phyloP scores from a whole-genome alignment of 2,113 vertebrate genomes.

The Corythaixoides concolor region DNA sequence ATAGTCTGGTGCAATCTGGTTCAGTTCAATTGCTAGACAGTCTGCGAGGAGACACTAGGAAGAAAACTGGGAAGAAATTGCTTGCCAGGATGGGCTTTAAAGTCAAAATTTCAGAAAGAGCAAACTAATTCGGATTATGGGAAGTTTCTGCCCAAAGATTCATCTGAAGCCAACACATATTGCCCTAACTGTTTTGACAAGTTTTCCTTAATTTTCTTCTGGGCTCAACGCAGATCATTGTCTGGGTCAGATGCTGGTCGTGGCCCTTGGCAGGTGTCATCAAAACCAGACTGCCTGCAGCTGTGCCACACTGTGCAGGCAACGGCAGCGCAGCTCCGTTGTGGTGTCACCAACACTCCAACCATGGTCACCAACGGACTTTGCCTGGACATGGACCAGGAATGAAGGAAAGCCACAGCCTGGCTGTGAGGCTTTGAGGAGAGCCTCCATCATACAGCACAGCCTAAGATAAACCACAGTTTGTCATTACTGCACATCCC shows the following conservation, averaged over 20 bases:
- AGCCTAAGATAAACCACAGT: background rate
- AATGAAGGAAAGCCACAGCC: background rate
- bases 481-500: background rate
- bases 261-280: background rate
- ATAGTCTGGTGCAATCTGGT: conserved; percentile 9
- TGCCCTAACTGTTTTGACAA: background rate
- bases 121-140: background rate
- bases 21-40: background rate
- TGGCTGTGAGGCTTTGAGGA: background rate
- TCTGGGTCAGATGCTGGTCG: accelerated
- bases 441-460: accelerated
- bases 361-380: background rate
- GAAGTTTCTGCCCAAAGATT: background rate
- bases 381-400: background rate
- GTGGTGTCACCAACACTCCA: background rate
- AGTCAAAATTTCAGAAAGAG: background rate
- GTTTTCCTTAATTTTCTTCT: background rate
- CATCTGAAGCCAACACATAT: background rate
- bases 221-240: background rate
- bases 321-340: accelerated
- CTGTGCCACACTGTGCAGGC: background rate
- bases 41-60: background rate
- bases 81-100: background rate
- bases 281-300: background rate
- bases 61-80: background rate